Conservation (phyloP, 2,888 invertebrate species). For the Zaprionus lineosus region DNA sequence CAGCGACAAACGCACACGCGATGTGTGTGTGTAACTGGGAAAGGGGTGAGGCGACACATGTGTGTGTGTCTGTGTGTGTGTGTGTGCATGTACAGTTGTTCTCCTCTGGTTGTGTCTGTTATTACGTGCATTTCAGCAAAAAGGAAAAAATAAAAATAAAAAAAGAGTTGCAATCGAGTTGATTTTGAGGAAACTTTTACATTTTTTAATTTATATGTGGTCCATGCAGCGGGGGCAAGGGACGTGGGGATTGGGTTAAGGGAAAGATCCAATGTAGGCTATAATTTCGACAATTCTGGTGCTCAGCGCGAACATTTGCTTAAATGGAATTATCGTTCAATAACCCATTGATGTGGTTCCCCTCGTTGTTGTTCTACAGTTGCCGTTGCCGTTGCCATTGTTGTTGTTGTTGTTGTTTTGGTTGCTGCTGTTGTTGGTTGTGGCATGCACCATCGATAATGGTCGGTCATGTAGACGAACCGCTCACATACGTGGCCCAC, state of each 20-base stretch:
- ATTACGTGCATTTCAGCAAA: conserved; percentile 58
- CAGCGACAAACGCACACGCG: conserved; percentile 50
- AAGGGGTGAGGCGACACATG: not conserved
- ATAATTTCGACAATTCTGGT: conserved; percentile 73
- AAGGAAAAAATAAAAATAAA: too few species aligned
- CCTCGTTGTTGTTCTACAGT: conserved; percentile 7
- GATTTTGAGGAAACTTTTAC: conserved; percentile 58
- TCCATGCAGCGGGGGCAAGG: not conserved
- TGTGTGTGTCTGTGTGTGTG: conserved; percentile 8
- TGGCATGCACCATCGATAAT: conserved; percentile 63
- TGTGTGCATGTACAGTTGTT: conserved; percentile 19
- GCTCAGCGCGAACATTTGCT: conserved; percentile 72
- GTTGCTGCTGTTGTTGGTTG: too few species aligned
- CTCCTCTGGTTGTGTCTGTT: conserved; percentile 44
- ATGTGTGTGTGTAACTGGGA: not conserved
- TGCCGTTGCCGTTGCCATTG: conserved; percentile 5
- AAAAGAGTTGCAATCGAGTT: conserved; percentile 49
- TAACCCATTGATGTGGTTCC: conserved; percentile 56
- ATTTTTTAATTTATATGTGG: conserved; percentile 53
- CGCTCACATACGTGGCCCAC: not conserved
- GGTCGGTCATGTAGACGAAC: conserved; percentile 35
- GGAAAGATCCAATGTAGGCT: conserved; percentile 31
- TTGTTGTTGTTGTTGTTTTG: conserved; percentile 2
- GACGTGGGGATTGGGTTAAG: not conserved
- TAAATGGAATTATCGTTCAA: conserved; percentile 78